Conservation (phyloP, 1,140 invertebrate species). For the Trichoplusia ni region DNA sequence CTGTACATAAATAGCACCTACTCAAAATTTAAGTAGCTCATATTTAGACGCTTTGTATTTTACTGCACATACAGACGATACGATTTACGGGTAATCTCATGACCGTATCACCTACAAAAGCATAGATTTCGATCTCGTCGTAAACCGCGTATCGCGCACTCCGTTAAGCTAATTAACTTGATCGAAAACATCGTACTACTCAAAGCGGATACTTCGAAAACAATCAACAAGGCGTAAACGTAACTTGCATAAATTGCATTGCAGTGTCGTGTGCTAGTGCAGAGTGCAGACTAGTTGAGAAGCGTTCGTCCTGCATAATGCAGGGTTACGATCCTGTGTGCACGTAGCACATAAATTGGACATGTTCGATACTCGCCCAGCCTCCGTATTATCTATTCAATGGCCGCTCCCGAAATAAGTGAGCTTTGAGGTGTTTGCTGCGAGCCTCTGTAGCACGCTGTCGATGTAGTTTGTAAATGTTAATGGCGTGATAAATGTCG, state of each 20-base stretch:
- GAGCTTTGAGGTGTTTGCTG: background rate
- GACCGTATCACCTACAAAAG: too few relatives aligned
- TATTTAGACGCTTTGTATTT: too few relatives aligned
- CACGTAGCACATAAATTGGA: constrained; percentile 18
- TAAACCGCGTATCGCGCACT: too few relatives aligned
- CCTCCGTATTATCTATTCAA: constrained; percentile 14
- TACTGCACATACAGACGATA: too few relatives aligned
- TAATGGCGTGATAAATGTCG: too few relatives aligned
- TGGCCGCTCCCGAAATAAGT: background rate
- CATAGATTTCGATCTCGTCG: too few relatives aligned
- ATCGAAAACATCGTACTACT: background rate
- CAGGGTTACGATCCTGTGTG: background rate
- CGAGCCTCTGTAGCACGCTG: too few relatives aligned
- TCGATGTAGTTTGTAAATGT: too few relatives aligned
- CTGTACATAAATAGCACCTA: too few relatives aligned
- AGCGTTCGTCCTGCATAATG: background rate
- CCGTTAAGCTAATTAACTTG: too few relatives aligned
- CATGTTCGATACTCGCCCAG: background rate
- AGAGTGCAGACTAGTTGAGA: background rate
- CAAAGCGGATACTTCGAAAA: background rate
- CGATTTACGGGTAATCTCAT: too few relatives aligned
- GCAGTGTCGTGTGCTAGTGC: background rate
- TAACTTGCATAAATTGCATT: background rate
- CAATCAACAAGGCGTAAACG: background rate
- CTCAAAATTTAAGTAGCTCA: too few relatives aligned